Evolutionary conservation across 2,888 invertebrate genomes (phyloP), one percentile per base, ranked within the genome.

Genomic region (Tetrapedia diversipes): DNA sequence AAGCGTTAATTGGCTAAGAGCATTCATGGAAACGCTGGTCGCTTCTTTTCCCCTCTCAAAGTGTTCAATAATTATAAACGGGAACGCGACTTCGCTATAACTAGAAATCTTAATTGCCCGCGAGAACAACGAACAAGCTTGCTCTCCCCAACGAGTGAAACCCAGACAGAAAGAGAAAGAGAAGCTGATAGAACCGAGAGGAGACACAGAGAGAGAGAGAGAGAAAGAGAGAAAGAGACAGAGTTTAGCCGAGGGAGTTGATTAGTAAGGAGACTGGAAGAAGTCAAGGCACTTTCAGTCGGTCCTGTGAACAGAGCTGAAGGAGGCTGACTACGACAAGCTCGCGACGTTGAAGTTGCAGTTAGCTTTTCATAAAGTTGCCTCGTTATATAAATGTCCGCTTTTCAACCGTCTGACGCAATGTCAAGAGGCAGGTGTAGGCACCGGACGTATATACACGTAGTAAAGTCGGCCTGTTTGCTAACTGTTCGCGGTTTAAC

Each of bases 341-440:
- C 60, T 37, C 27, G 61, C 41, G 59, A 56, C 63, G 53, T n/a
- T n/a, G n/a, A 59, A 61, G 61, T 34, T 39, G 64, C 65, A 69
- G 70, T 63, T 66, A 63, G 63, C 78, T 82, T 84, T 82, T 81
- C 82, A 79, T 72, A 70, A 82, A 84, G 79, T 84, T 82, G 54
- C 64, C 75, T 77, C 80, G 76, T 80, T 82, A 77, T 74, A 78
- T 76, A 82, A 84, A 80, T 68, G 74, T 64, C 75, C 37, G 64
- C 63, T 71, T 76, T 80, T 71, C 74, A 65, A 29, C 19, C 53
- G 41, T 27, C 27, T 16, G 60, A 70, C 57, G 66, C 43, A 45
- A 39, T 19, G 53, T 69, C 56, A 45, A 63, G 65, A 54, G 56
- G 51, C 57, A 45, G 16, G 37, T 24, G 60, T 43, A 69, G 69